Evolutionary conservation across 2,113 vertebrate genomes (phyloP), one percentile per base, ranked within the genome.

Genomic region (Lophotis ruficrista): DNA sequence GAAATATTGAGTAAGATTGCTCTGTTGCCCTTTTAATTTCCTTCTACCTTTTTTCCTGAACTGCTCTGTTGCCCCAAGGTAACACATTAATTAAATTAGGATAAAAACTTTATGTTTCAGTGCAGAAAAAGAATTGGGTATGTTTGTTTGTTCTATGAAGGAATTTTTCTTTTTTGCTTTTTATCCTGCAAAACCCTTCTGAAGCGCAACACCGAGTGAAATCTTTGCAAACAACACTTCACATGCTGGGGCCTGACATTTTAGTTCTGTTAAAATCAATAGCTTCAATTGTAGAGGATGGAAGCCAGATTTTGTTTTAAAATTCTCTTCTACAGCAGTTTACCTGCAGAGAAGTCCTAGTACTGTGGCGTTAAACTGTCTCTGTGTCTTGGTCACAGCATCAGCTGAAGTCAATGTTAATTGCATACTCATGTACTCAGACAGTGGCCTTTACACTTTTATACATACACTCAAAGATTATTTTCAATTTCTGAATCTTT

Each of bases 1-100:
- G 82, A 78, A 87, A 61, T 88, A 83, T 78, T 96, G 43, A 21
- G 45, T 70, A 76, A 92, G 64, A 73, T 90, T 97, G 92, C 96
- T 97, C 95, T 93, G 70, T 62, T 97, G 97, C 96, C 95, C 94
- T 97, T 97, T 97, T 94, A 97, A 97, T 97, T 98, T 97, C 94
- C 95, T 94, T 96, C 94, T 87, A 84, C 83, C 93, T 96, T 97
- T 83, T 97, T 83, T 96, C 86, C 85, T 97, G 92, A 97, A 95
- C 77, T 91, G 90, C 72, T 95, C 17, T 68, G 57, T 62, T 96
- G 93, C 96, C 97, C 75, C 90, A 94, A 96, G 95, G 95, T 96
- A 97, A 80, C 83, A 91, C 0, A 0, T 76, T 97, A 98, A 97
- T 97, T 97, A 95, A 97, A 97, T 97, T 97, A 95, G 79, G 88